Evolutionary conservation across 2,113 vertebrate genomes (phyloP), one percentile per base, ranked within the genome.

Genomic region (Lagenorhynchus albirostris): DNA sequence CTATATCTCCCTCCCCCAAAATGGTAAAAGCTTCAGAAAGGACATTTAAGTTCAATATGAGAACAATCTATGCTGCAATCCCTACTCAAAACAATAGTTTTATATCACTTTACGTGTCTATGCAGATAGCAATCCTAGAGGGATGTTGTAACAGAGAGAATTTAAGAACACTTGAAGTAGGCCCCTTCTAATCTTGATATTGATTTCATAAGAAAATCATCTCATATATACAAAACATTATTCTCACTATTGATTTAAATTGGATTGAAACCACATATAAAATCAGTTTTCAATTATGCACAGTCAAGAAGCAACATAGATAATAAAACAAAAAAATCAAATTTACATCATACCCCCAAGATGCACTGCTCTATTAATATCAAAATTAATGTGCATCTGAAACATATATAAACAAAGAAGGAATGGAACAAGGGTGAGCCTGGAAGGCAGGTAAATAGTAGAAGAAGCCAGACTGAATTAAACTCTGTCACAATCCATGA

Each of bases 231-330:
- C 1, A 68, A 80, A 97, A 94, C 21, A 58, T 85, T 88, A 91
- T 41, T 90, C 58, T 74, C 55, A 63, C 0, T 58, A 38, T 1
- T 76, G 58, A 94, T 44, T 94, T 74, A 76, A 86, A 86, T 6
- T 81, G 6, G 9, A 90, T 47, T 90, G 55, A 82, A 81, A 68
- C 31, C 26, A 77, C 12, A 86, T 62, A 77, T 81, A 94, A 91
- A 95, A 79, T 65, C 50, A 91, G 31, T 36, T 91, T 80, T 87
- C 41, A 88, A 92, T 92, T 77, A 95, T 58, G 53, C 44, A 88
- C 29, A 17, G 12, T 70, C 36, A 95, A 80, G 53, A 33, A 92
- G 65, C 6, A 88, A 47, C 68, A 76, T 6, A 94, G 47, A 89
- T 77, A 84, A 65, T 62, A 58, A 73, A 91, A 85, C 10, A 47